phyloP scores from a whole-genome alignment of 30 jellyfish, hydroid and myxozoan genomes.

The Catostylus mosaicus region DNA sequence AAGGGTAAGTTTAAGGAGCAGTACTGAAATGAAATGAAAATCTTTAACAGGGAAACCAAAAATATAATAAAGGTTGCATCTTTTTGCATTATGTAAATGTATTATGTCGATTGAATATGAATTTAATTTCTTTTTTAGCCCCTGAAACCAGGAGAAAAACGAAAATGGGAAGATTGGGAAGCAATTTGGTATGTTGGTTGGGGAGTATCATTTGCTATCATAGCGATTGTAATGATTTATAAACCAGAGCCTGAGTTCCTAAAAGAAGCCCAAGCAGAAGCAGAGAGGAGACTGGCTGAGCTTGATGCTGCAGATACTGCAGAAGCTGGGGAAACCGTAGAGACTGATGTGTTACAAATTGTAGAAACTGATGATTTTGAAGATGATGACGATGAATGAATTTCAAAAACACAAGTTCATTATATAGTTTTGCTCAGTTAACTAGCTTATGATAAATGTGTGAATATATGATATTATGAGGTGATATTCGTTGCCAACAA shows the following conservation, averaged over 20 bases:
- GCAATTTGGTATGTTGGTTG: conserved; percentile 84
- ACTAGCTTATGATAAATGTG: background rate
- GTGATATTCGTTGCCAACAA: no score
- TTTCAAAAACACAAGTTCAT: background rate
- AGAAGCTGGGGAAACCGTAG: background rate
- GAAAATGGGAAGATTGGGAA: conserved; percentile 93
- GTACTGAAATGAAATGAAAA: no score
- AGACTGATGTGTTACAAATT: background rate
- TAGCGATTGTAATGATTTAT: conserved; percentile 30
- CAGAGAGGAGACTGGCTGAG: conserved; percentile 8
- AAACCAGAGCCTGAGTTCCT: conserved; percentile 56
- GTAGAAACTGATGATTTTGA: background rate
- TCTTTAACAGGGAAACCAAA: no score
- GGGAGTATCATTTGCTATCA: conserved; percentile 43
- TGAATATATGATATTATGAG: background rate
- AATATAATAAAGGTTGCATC: no score
- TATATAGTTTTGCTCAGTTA: background rate
- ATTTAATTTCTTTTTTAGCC: conserved; percentile 50
- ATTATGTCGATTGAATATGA: no score
- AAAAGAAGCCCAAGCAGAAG: conserved; percentile 14
- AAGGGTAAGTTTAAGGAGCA: no score
- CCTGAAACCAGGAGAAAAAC: conserved; percentile 92
- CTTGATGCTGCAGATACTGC: conserved; percentile 23
- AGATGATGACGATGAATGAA: background rate
- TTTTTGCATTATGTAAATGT: no score